Conservation (phyloP, 2,888 invertebrate genomes). For the Invenusta paracnida region DNA sequence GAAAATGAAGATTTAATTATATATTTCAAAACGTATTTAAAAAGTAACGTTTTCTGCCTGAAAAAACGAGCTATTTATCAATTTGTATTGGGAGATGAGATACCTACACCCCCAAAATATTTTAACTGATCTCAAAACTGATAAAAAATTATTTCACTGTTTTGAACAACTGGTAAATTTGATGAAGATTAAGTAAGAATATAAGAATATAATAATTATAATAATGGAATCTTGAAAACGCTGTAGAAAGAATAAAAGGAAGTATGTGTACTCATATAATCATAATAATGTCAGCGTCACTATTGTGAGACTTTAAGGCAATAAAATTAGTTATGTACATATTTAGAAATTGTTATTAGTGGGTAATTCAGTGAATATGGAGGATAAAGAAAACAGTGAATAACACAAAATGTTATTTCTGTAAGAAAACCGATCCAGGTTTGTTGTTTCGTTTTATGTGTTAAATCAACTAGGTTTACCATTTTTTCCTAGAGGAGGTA, state of each 20-base stretch:
- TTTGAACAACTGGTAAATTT: not conserved
- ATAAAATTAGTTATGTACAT: not conserved
- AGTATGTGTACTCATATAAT: not conserved
- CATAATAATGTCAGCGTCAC: not conserved
- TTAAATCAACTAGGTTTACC: not conserved
- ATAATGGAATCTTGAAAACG: not conserved
- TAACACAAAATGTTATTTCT: not conserved
- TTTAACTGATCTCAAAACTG: not conserved
- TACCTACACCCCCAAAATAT: not conserved
- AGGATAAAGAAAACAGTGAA: not conserved
- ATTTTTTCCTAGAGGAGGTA: not conserved
- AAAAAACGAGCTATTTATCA: not conserved
- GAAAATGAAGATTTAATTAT: not conserved
- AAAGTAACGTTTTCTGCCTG: not conserved
- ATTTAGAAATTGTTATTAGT: not conserved
- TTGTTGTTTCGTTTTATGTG: not conserved
- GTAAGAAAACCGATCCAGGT: not conserved
- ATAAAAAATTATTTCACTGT: not conserved
- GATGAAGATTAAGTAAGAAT: not conserved
- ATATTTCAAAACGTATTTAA: not conserved
- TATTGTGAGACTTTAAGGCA: not conserved
- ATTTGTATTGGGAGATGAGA: not conserved
- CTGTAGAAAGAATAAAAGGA: not conserved
- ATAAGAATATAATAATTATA: not conserved
- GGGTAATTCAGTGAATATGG: not conserved